Percentiles rank a stretch among this genome's conserved stretches.
Evolutionary conservation across 2,797 vertebrate species (phyloP).

Genomic region (Pseudochromis fuscus): DNA sequence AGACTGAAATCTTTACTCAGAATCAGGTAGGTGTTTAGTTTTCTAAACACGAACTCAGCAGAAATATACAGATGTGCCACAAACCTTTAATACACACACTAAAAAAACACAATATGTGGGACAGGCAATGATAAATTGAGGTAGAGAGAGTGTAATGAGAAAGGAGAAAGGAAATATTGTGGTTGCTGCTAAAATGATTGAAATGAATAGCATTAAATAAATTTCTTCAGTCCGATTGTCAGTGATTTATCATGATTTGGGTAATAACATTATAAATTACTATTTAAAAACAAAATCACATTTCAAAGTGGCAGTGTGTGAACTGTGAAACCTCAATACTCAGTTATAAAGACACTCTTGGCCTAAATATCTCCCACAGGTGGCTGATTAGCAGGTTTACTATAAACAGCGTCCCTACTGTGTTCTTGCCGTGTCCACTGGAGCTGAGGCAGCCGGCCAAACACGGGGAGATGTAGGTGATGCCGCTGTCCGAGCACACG

Average conservation of each 20-base stretch:
- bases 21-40: neutral
- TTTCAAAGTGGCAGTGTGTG: neutral
- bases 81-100: neutral
- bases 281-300: neutral
- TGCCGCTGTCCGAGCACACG: conserved; percentile 89
- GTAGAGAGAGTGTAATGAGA: no score
- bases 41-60: no score
- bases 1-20: neutral
- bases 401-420: conserved; percentile 79
- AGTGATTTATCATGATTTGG: neutral
- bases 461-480: conserved; percentile 92
- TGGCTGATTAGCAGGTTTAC: conserved; percentile 4
- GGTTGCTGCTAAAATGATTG: no score
- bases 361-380: neutral
- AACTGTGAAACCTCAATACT: neutral
- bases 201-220: no score
- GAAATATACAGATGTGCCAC: neutral
- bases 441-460: conserved; percentile 91
- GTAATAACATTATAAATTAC: neutral
- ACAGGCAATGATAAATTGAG: neutral
- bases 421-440: conserved; percentile 85
- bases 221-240: no score
- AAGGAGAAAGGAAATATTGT: no score
- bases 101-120: no score
- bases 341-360: neutral